Conservation (phyloP, 2,888 invertebrate genomes). For the Kuschelorhynchus macadamiae region DNA sequence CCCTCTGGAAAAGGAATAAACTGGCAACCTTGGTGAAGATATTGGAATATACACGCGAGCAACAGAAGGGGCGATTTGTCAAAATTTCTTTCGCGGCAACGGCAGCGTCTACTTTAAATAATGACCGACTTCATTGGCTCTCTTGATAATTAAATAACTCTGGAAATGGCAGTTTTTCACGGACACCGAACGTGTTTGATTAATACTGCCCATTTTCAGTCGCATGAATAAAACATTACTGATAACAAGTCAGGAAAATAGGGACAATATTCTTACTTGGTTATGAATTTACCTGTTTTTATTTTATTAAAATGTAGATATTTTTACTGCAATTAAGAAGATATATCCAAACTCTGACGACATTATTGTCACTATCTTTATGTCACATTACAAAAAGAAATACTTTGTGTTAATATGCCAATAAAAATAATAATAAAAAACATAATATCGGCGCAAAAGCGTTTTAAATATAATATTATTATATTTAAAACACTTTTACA, state of each 20-base stretch:
- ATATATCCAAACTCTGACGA: too few species aligned
- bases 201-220: slow-evolving; percentile 43
- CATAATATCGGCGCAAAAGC: too few species aligned
- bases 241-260: slow-evolving; percentile 28
- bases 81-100: slow-evolving; percentile 40
- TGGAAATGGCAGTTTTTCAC: slow-evolving; percentile 48
- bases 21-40: slow-evolving; percentile 17
- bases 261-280: too few species aligned
- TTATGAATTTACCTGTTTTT: too few species aligned
- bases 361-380: too few species aligned
- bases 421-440: too few species aligned
- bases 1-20: background rate
- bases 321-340: too few species aligned
- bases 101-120: slow-evolving; percentile 43
- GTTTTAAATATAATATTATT: too few species aligned
- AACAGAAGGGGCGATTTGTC: slow-evolving; percentile 40
- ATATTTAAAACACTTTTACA: too few species aligned
- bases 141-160: slow-evolving; percentile 50
- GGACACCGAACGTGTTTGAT: slow-evolving; percentile 42
- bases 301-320: too few species aligned
- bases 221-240: slow-evolving; percentile 43
- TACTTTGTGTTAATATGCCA: too few species aligned
- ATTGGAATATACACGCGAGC: slow-evolving; percentile 31
- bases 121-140: slow-evolving; percentile 49
- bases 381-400: too few species aligned